These are phyloP conservation scores for Tipula helvola DNA, from an alignment of 2,888 invertebrate genomes.

Conservation along the genomic window DNA sequence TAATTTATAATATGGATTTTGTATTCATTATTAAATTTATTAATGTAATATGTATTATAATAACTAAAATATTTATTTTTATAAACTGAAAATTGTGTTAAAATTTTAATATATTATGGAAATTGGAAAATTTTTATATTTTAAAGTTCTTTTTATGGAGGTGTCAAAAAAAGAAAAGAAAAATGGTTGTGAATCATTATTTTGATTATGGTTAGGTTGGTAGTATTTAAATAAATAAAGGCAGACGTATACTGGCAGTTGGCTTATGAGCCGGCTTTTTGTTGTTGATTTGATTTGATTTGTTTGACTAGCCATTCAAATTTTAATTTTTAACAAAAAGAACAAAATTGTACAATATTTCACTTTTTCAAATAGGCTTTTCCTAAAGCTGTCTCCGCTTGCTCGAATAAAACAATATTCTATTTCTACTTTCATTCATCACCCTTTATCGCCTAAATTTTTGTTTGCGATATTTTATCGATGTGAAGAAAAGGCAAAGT, in stretches of 20 bases:
- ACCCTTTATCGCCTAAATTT: too few species aligned
- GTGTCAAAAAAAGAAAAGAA: constrained; percentile 6
- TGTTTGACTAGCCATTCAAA: background rate
- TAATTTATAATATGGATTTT: background rate
- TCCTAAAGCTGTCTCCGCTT: too few species aligned
- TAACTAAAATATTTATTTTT: background rate
- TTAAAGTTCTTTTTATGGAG: constrained; percentile 6
- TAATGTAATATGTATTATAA: background rate
- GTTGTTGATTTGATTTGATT: background rate
- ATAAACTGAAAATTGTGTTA: background rate
- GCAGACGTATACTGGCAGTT: background rate
- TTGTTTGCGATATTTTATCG: too few species aligned
- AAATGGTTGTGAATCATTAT: background rate
- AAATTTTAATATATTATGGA: background rate
- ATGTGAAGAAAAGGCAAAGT: too few species aligned
- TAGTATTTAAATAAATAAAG: background rate
- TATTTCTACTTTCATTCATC: too few species aligned
- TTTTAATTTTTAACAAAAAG: too few species aligned
- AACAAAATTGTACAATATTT: too few species aligned
- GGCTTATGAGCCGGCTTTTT: background rate
- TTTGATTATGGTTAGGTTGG: background rate
- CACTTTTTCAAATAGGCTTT: too few species aligned
- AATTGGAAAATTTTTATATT: background rate
- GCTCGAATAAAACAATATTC: too few species aligned
- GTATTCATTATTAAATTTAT: background rate